A percentile compares a stretch with the other conserved stretches of the same genome.
phyloP scores from a whole-genome alignment of 64 coral and sea anemone species.

The Acropora tenuis region DNA sequence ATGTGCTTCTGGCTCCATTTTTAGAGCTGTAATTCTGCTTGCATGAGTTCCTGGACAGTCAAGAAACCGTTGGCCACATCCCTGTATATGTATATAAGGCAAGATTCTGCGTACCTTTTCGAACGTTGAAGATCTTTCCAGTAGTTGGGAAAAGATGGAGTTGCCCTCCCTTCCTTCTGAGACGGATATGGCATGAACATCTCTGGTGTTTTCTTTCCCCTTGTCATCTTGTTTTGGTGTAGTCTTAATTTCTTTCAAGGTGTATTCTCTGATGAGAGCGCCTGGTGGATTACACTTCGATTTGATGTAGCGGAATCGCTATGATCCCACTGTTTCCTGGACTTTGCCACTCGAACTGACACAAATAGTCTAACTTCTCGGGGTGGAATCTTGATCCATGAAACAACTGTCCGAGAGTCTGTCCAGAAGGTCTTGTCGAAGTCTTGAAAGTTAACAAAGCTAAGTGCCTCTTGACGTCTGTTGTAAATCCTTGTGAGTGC shows the following conservation, averaged over 20 bases:
- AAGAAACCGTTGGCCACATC: slow-evolving; percentile 21
- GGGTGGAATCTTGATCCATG: slow-evolving; percentile 76
- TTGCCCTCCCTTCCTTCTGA: slow-evolving; percentile 26
- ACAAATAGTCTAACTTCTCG: slow-evolving; percentile 67
- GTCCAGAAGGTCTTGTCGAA: slow-evolving; percentile 64
- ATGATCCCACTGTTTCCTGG: slow-evolving; percentile 58
- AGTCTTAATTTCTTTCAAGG: slow-evolving; percentile 39
- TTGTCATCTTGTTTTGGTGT: slow-evolving; percentile 45
- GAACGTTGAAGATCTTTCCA: slow-evolving; percentile 51
- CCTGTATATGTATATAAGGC: slow-evolving; percentile 32
- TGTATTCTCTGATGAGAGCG: slow-evolving; percentile 58
- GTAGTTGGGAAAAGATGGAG: slow-evolving; percentile 36
- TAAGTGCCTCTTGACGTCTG: slow-evolving; percentile 47
- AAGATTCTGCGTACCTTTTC: slow-evolving; percentile 14
- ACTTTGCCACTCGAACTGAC: slow-evolving; percentile 69
- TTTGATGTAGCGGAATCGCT: slow-evolving; percentile 58
- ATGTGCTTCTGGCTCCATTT: slow-evolving; percentile 38
- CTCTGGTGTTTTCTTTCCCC: slow-evolving; percentile 29
- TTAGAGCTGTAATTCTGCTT: slow-evolving; percentile 25
- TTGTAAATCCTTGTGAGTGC: slow-evolving; percentile 62
- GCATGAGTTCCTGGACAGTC: slow-evolving; percentile 36
- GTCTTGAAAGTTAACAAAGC: slow-evolving; percentile 65
- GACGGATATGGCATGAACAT: slow-evolving; percentile 32
- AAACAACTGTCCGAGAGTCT: slow-evolving; percentile 67
- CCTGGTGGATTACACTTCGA: slow-evolving; percentile 74